Evolutionary conservation across 2,888 invertebrate genomes (phyloP), one percentile per base, ranked within the genome.

Genomic region (Euzetes globulus): DNA sequence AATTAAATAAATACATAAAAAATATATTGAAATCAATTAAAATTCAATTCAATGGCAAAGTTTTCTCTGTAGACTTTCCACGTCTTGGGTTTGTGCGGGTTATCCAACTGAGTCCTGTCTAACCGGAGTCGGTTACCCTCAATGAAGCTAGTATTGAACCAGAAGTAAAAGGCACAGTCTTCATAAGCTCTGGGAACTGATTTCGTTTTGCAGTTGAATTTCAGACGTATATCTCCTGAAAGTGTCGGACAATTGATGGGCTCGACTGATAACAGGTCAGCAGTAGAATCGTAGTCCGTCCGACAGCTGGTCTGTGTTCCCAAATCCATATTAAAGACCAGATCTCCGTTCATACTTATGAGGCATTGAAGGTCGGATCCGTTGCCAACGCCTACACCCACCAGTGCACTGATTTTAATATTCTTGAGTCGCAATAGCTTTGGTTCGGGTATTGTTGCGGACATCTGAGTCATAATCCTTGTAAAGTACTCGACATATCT

Each of bases 401-500:
- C n/a, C 73, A 78, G 47, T 47, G 82, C 82, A 73, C 79, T 79
- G 25, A 85, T 81, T 76, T 80, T 81, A 33, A 85, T 79, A 55
- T 80, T 79, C 11, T 79, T 80, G 7, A 85, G 78, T 74, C 80
- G 80, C 50, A 84, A 76, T 15, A 80, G 79, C 72, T 80, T 80
- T 29, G 33, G 11, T 27, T 50, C 80, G 0, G 85, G 85, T 22
- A 83, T 75, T 63, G 81, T 76, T 29, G 82, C 81, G 72, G 80
- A 79, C 71, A 80, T 80, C 68, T 81, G 79, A 58, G 82, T 82
- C 77, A 83, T 83, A 29, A 84, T 79, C 76, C 79, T 80, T 78
- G 84, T 84, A 80, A 82, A 85, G 79, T 85, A 85, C 1, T 82
- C 83, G 22, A 85, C 85, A 80, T 84, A 85, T 7, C 85, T 83